Conservation (phyloP, 2,888 invertebrate genomes). For the Stenodema calcarata region DNA sequence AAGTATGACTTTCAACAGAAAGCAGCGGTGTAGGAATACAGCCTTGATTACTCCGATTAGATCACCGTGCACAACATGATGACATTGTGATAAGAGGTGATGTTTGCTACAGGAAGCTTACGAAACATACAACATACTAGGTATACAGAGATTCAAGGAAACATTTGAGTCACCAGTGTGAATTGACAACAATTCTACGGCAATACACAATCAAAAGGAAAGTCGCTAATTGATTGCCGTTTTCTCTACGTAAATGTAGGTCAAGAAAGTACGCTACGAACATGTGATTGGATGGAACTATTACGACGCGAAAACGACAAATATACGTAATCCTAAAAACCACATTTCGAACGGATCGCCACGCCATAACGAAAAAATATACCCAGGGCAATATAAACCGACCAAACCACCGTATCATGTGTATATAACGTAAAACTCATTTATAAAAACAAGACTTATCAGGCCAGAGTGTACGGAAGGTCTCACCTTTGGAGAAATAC, state of each 20-base stretch:
- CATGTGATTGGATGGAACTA: neutral
- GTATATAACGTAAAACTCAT: neutral
- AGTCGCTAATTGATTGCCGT: neutral
- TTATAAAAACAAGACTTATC: neutral
- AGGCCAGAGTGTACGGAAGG: neutral
- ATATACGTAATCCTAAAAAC: neutral
- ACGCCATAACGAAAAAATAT: neutral
- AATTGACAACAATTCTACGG: too few relatives aligned
- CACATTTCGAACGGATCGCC: neutral
- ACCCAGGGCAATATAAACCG: neutral
- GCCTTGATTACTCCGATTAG: neutral
- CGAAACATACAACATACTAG: too few relatives aligned
- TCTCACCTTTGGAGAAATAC: constrained; percentile 34
- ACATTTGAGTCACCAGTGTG: too few relatives aligned
- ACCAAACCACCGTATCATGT: neutral
- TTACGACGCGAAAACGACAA: neutral
- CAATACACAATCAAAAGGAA: neutral
- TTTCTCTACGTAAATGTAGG: neutral
- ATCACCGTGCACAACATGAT: neutral
- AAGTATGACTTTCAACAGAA: neutral
- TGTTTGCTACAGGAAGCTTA: neutral
- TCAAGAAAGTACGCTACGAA: neutral
- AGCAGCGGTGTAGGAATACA: neutral
- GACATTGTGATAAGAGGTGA: neutral
- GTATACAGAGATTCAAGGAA: too few relatives aligned